Evolutionary conservation across 2,797 vertebrate species (phyloP), one percentile per base, ranked within the genome.

Genomic region (Lepus oiostolus): DNA sequence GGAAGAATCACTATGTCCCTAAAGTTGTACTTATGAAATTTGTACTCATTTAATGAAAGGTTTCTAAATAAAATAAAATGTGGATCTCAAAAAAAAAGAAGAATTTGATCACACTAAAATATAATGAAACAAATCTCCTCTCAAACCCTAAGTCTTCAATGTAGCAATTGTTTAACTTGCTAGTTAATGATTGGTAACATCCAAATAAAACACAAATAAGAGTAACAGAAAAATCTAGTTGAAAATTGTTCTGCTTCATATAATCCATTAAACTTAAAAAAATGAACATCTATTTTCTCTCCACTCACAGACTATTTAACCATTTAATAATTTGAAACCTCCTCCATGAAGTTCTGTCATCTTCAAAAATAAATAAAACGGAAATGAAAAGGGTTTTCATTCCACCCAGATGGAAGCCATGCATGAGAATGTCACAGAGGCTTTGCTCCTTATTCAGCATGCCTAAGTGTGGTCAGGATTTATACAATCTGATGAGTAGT

Each of bases 251-350:
- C 6, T 63, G 21, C 9, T 76, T 81, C 71, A 28, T 16, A 50
- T 77, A 71, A 83, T 52, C 67, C 5, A 28, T 72, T 93, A 54
- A 71, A 35, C 4, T 79, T 70, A 92, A 72, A 21, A 72, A 72
- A 95, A 87, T 70, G 60, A 65, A 35, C 80, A 81, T 58, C 71
- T 76, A 7, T 76, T 82, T 38, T 35, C 63, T 21, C 7, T 81
- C 19, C 17, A 38, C 26, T 76, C 58, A 65, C 1, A 75, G 52
- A 62, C 16, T 71, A 3, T 28, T 38, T 88, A n/a, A 79, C 32
- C 30, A 68, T 1, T 7, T 32, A 16, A 30, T 35, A 47, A 58
- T 65, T 3, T 22, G 4, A 77, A 80, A 60, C 19, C 8, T 9
- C 7, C n/a, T 88, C 21, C 38, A 4, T 17, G 17, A 93, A 62